Percentiles rank a stretch among this genome's conserved stretches.
These are phyloP conservation scores for Isaurus tuberculatus DNA, from an alignment of 92 coral and sea anemone genomes.

Conservation along the genomic window DNA sequence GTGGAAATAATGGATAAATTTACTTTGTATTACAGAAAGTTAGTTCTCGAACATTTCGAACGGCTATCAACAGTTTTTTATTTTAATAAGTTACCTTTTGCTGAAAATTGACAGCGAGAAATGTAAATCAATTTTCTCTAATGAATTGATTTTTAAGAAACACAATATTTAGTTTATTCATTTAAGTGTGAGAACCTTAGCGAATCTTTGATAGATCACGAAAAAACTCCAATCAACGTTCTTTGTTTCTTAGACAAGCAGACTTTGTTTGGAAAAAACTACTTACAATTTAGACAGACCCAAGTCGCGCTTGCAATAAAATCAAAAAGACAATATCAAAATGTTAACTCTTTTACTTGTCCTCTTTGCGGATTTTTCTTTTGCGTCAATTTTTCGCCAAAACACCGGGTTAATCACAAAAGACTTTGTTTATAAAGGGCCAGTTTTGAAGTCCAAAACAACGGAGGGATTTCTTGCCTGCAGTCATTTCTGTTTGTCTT, in stretches of 20 bases:
- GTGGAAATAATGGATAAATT: too few species aligned
- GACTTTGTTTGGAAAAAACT: background rate
- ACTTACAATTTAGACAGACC: background rate
- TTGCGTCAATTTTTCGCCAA: constrained; percentile 1
- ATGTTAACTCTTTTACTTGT: constrained; percentile 4
- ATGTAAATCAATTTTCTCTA: too few species aligned
- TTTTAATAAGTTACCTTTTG: too few species aligned
- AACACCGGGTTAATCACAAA: constrained; percentile 14
- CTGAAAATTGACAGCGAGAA: too few species aligned
- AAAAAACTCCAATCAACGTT: background rate
- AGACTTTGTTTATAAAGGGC: constrained; percentile 25
- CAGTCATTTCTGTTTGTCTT: constrained; percentile 27
- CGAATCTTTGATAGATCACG: background rate
- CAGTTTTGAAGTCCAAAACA: background rate
- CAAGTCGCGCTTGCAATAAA: background rate
- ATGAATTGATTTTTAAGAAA: background rate
- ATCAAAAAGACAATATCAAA: background rate
- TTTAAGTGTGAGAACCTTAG: background rate
- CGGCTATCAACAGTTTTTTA: too few species aligned
- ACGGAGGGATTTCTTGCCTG: constrained; percentile 27
- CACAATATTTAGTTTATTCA: background rate
- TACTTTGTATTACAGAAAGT: too few species aligned
- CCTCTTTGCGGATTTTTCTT: background rate
- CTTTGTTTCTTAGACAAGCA: background rate
- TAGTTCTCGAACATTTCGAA: too few species aligned